phyloP scores from a whole-genome alignment of 2,888 invertebrate genomes.

The Byasa hedistus region DNA sequence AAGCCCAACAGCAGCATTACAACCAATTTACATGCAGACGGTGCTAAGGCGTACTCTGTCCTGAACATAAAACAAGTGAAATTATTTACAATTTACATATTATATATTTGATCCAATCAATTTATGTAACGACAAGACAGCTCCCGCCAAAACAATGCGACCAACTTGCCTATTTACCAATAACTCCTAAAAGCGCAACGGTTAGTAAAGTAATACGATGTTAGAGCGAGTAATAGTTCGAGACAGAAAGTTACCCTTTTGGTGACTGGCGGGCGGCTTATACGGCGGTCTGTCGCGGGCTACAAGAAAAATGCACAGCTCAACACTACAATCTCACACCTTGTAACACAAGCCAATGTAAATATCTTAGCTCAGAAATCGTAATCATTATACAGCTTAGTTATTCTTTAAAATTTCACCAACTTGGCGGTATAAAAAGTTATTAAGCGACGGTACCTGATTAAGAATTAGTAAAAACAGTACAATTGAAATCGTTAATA shows the following conservation, averaged over 20 bases:
- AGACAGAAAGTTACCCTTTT: constrained; percentile 72
- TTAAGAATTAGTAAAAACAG: constrained; percentile 30
- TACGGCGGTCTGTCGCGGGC: constrained; percentile 66
- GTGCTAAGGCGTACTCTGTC: constrained; percentile 56
- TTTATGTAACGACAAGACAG: constrained; percentile 50
- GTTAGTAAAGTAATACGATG: constrained; percentile 64
- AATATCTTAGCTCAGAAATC: constrained; percentile 35
- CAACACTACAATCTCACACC: constrained; percentile 66
- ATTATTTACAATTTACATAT: constrained; percentile 44
- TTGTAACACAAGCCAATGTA: constrained; percentile 43
- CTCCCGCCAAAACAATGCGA: constrained; percentile 51
- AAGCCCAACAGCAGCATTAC: constrained; percentile 32
- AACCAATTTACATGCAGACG: constrained; percentile 40
- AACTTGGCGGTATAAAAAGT: constrained; percentile 33
- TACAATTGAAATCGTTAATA: constrained; percentile 28
- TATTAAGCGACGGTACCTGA: constrained; percentile 34
- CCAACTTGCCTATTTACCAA: constrained; percentile 67
- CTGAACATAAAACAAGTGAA: constrained; percentile 41
- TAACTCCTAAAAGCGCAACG: constrained; percentile 57
- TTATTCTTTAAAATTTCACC: constrained; percentile 34
- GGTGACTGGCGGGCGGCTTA: constrained; percentile 71
- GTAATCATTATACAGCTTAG: constrained; percentile 34
- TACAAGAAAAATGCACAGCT: constrained; percentile 76
- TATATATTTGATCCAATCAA: constrained; percentile 29
- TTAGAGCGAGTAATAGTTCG: constrained; percentile 57